A percentile compares a stretch with the other conserved stretches of the same genome.
Evolutionary conservation across 2,113 vertebrate genomes (phyloP).

Genomic region (Paralichthys olivaceus): DNA sequence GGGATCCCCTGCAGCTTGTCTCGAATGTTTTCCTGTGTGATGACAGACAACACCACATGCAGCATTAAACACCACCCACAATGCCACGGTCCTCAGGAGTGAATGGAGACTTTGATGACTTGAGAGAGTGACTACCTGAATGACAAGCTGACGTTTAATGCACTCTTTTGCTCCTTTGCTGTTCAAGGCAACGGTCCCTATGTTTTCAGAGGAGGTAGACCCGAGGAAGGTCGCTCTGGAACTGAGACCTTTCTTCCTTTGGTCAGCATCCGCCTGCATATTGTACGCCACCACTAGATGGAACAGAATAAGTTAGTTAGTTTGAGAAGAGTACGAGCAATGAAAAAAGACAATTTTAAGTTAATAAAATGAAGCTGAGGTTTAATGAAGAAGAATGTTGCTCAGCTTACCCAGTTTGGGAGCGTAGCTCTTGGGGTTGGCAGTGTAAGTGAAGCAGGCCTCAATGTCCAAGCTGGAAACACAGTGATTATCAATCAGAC

Average conservation of each 20-base stretch:
- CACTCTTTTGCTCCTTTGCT: slow-evolving; percentile 82
- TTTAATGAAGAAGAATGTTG: background rate
- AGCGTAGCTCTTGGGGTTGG: slow-evolving; percentile 84
- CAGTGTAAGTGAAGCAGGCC: slow-evolving; percentile 90
- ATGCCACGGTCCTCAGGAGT: background rate
- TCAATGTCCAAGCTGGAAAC: slow-evolving; percentile 86
- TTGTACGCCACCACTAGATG: slow-evolving; percentile 83
- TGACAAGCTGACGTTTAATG: slow-evolving; percentile 71
- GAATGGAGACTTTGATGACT: background rate
- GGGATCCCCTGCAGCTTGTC: slow-evolving; percentile 93
- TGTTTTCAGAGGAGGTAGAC: slow-evolving; percentile 56
- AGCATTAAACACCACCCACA: background rate
- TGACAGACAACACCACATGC: background rate
- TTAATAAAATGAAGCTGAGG: too few species aligned
- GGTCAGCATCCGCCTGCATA: slow-evolving; percentile 86
- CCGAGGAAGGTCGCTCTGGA: slow-evolving; percentile 84
- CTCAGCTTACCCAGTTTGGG: slow-evolving; percentile 88
- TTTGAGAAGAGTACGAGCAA: background rate
- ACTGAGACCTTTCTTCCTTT: slow-evolving; percentile 73
- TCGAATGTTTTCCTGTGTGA: slow-evolving; percentile 87
- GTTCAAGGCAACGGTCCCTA: slow-evolving; percentile 77
- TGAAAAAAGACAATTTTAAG: background rate
- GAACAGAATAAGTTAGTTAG: background rate
- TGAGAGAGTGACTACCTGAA: slow-evolving; percentile 83
- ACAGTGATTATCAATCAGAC: slow-evolving; percentile 27